Evolutionary conservation across 2,797 vertebrate genomes (phyloP).

Genomic region (Sciurus vulgaris): DNA sequence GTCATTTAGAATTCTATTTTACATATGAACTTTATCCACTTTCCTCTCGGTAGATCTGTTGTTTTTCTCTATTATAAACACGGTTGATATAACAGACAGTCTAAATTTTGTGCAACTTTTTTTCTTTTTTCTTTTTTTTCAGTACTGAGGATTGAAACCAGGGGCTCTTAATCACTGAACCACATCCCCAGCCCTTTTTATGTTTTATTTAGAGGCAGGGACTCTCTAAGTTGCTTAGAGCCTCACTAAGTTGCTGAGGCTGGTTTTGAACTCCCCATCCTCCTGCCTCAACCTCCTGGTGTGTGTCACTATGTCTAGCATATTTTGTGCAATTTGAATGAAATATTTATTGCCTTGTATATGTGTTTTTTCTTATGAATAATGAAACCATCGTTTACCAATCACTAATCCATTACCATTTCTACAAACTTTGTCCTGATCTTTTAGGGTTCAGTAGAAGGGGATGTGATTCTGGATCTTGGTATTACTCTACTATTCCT

Average conservation of each 20-base stretch:
- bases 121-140: too few relatives aligned
- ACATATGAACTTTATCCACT: neutral
- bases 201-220: too few relatives aligned
- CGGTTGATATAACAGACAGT: neutral
- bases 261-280: too few relatives aligned
- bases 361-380: neutral
- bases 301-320: too few relatives aligned
- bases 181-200: too few relatives aligned
- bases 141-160: too few relatives aligned
- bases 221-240: too few relatives aligned
- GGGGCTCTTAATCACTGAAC: too few relatives aligned
- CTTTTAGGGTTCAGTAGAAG: neutral
- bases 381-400: neutral
- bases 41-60: neutral
- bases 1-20: neutral
- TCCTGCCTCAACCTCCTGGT: too few relatives aligned
- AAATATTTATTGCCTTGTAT: neutral
- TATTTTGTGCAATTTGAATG: neutral
- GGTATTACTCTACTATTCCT: neutral
- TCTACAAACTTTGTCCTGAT: neutral
- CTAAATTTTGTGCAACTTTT: neutral
- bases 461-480: neutral
- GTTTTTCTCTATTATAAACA: conserved; percentile 2
- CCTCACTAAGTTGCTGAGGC: too few relatives aligned
- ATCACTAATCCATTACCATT: neutral